phyloP scores from a whole-genome alignment of 2,797 vertebrate genomes.

The Picus viridis region DNA sequence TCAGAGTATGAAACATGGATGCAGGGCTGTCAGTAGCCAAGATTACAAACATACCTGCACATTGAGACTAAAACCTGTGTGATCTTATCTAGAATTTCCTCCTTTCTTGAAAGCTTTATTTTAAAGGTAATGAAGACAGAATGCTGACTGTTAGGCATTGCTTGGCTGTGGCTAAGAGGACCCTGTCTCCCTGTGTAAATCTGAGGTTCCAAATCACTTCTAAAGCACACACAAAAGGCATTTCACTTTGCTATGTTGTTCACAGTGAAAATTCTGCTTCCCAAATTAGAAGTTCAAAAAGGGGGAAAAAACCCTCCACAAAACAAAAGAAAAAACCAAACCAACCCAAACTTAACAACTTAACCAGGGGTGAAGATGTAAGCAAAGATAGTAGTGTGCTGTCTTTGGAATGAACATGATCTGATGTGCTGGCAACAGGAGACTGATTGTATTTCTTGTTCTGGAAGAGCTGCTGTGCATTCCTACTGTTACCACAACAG shows the following conservation, averaged over 20 bases:
- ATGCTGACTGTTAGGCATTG: neutral
- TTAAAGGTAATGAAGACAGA: neutral
- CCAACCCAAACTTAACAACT: too few species aligned
- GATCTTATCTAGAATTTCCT: neutral
- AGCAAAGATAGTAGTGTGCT: neutral
- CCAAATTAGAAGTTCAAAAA: slow-evolving; percentile 27
- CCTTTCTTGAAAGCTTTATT: neutral
- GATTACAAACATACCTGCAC: neutral
- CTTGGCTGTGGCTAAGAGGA: neutral
- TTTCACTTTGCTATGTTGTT: slow-evolving; percentile 22
- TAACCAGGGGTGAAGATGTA: neutral
- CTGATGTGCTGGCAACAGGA: slow-evolving; percentile 5
- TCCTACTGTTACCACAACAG: neutral
- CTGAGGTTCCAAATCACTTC: neutral
- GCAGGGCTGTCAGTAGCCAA: neutral
- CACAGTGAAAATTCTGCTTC: slow-evolving; percentile 14
- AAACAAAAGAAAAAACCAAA: too few species aligned
- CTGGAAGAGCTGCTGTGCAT: slow-evolving; percentile 10
- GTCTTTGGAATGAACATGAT: neutral
- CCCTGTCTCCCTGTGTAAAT: neutral
- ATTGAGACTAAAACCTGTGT: neutral
- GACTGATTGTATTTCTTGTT: slow-evolving; percentile 25
- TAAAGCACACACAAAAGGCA: neutral
- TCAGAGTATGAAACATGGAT: neutral
- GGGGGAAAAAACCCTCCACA: neutral